Evolutionary conservation across 2,797 vertebrate species (phyloP).

Genomic region (Dendrocincla tyrannina): DNA sequence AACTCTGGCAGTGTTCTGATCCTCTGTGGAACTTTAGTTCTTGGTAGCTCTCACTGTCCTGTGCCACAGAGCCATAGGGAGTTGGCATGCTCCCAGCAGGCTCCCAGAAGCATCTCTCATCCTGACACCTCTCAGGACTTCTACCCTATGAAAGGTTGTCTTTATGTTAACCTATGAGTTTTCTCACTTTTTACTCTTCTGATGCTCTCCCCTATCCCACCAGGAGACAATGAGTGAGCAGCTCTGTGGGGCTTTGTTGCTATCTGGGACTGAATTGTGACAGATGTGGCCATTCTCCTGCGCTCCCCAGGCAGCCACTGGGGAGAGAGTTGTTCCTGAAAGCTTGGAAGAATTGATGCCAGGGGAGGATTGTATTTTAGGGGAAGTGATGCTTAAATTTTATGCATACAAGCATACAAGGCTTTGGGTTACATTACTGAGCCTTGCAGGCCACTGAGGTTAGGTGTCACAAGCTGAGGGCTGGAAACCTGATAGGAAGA

Average conservation of each 20-base stretch:
- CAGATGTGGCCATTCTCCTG: neutral
- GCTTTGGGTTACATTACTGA: neutral
- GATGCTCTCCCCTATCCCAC: neutral
- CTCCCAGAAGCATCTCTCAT: neutral
- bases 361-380: neutral
- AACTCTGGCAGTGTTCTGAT: neutral
- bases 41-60: neutral
- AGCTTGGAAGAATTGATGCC: neutral
- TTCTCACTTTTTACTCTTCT: neutral
- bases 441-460: neutral
- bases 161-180: neutral
- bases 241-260: neutral
- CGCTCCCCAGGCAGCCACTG: neutral
- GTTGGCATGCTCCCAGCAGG: accelerated
- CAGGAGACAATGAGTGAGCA: neutral
- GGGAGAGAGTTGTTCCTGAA: accelerated
- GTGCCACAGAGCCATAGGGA: neutral
- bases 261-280: too few relatives aligned
- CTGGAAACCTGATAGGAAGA: neutral
- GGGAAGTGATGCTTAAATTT: neutral
- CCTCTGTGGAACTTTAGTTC: neutral
- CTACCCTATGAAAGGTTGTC: neutral
- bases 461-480: neutral
- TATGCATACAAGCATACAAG: neutral
- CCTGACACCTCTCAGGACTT: neutral